These are phyloP conservation scores for Orgyia antiqua DNA, from an alignment of 2,888 invertebrate species.

Conservation along the genomic window DNA sequence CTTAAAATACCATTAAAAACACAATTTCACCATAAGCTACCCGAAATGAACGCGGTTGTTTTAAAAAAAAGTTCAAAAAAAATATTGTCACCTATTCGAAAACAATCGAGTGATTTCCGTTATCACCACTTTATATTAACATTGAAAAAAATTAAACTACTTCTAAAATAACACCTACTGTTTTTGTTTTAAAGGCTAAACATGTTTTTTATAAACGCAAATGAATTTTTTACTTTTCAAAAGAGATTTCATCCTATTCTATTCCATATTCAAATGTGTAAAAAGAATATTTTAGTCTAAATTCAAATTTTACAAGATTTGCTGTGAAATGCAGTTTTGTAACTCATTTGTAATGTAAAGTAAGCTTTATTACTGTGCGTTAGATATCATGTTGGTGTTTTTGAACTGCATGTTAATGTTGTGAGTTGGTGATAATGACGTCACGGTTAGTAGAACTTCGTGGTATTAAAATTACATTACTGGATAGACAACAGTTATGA, in stretches of 20 bases:
- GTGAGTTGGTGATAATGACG: constrained; percentile 61
- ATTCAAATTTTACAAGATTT: constrained; percentile 25
- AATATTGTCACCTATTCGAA: constrained; percentile 70
- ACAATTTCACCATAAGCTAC: constrained; percentile 68
- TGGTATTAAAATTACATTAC: constrained; percentile 75
- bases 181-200: constrained; percentile 10
- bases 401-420: constrained; percentile 15
- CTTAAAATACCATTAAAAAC: constrained; percentile 59
- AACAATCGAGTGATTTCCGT: constrained; percentile 63
- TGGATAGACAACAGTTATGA: constrained; percentile 56
- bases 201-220: constrained; percentile 5
- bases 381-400: constrained; percentile 11
- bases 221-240: constrained; percentile 9
- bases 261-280: constrained; percentile 35
- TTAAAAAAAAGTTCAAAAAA: constrained; percentile 48
- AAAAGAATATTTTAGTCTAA: constrained; percentile 42
- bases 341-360: constrained; percentile 11
- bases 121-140: constrained; percentile 28
- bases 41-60: constrained; percentile 55
- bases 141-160: neutral
- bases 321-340: constrained; percentile 8
- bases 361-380: constrained; percentile 19
- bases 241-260: constrained; percentile 29
- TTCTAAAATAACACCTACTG: constrained; percentile 18
- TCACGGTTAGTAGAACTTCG: constrained; percentile 56